A percentile compares a stretch with the other conserved stretches of the same genome.
phyloP scores from a whole-genome alignment of 2,888 invertebrate species.

The Temnothorax rugatulus region DNA sequence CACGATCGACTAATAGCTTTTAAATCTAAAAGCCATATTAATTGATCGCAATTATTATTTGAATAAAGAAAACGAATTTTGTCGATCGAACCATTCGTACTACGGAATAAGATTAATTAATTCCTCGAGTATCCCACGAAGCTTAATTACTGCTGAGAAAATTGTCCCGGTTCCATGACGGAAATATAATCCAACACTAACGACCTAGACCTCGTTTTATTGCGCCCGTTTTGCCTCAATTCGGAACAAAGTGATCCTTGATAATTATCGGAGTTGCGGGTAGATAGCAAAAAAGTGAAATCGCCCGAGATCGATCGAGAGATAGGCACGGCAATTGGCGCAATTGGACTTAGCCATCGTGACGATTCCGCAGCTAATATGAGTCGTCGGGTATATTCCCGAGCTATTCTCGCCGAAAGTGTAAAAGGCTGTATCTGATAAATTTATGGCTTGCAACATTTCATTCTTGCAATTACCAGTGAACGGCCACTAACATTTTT shows the following conservation, averaged over 20 bases:
- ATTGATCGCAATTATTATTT: constrained; percentile 16
- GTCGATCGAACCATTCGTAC: background rate
- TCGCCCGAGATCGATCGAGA: constrained; percentile 25
- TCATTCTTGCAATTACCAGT: background rate
- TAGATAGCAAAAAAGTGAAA: constrained; percentile 46
- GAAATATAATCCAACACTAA: constrained; percentile 53
- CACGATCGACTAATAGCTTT: background rate
- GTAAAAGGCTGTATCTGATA: background rate
- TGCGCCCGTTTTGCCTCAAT: constrained; percentile 34
- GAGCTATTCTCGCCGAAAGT: background rate
- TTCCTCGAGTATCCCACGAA: constrained; percentile 34
- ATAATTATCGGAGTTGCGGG: constrained; percentile 40
- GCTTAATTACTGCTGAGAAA: constrained; percentile 56
- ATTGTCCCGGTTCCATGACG: constrained; percentile 41
- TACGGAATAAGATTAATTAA: constrained; percentile 49
- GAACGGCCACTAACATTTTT: background rate
- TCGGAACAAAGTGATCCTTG: constrained; percentile 40
- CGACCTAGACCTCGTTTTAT: constrained; percentile 51
- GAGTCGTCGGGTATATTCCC: constrained; percentile 19
- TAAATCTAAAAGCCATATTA: constrained; percentile 25
- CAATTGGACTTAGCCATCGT: constrained; percentile 35
- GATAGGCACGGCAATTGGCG: constrained; percentile 31
- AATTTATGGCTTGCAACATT: background rate
- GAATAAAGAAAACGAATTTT: background rate
- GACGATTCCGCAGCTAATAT: constrained; percentile 11